Percentiles rank a stretch among this genome's conserved stretches.
These are phyloP conservation scores for Ceyx margarethae DNA, from an alignment of 2,113 vertebrate genomes.

Conservation along the genomic window DNA sequence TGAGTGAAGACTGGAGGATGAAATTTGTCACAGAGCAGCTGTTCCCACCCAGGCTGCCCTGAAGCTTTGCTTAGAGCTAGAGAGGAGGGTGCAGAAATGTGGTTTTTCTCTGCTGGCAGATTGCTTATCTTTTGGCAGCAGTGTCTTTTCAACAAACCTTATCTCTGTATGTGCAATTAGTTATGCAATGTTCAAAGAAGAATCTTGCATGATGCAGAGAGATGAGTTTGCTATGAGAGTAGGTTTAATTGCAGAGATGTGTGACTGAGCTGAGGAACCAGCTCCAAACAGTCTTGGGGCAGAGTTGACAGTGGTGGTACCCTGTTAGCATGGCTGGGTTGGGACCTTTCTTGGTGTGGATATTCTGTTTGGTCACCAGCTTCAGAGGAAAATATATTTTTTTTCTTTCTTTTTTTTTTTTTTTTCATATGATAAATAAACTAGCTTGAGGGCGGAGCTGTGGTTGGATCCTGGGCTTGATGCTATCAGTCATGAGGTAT, in stretches of 20 bases:
- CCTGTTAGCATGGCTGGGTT: background rate
- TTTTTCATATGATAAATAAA: background rate
- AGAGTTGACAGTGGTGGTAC: background rate
- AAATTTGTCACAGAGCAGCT: background rate
- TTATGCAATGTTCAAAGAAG: background rate
- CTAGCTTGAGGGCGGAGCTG: background rate
- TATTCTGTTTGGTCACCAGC: background rate
- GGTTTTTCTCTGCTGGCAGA: background rate
- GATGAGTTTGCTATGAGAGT: background rate
- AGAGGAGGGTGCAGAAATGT: background rate
- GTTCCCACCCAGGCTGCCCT: background rate
- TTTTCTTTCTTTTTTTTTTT: background rate
- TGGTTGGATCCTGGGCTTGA: background rate
- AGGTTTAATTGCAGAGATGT: background rate
- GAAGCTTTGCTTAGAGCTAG: background rate
- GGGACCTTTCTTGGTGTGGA: background rate
- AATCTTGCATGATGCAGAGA: background rate
- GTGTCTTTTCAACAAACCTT: background rate
- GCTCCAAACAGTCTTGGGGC: background rate
- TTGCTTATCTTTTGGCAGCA: background rate
- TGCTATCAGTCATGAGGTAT: background rate
- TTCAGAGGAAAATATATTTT: background rate
- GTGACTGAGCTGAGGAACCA: background rate
- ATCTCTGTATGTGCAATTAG: background rate
- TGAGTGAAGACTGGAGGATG: background rate